Evolutionary conservation across 2,888 invertebrate species (phyloP), one percentile per base, ranked within the genome.

Genomic region (Hoplodrina ambigua): DNA sequence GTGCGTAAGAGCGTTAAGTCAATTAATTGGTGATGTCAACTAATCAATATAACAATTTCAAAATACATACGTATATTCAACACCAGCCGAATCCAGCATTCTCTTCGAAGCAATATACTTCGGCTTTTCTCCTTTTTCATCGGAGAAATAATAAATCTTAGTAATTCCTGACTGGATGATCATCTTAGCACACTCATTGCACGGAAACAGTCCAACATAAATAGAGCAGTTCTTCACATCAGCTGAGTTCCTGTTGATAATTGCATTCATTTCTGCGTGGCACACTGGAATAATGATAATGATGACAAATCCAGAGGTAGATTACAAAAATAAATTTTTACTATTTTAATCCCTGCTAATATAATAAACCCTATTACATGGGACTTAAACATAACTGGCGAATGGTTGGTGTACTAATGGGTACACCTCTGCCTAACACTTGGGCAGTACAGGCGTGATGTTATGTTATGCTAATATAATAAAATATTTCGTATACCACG

Each of bases 191-290:
- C 99, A 99, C 92, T 99, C 99, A 89, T 99, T 99, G 92, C 99
- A 99, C 0, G 99, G 99, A 91, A 99, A 99, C 20, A 99, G 93
- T 0, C 97, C 98, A 0, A 99, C 98, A 89, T 99, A 99, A 0
- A 99, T 97, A 0, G 97, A 97, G 87, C 99, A 98, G 78, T 97
- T 97, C 82, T 97, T 97, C 0, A 99, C 96, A 93, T 98, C 97
- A 0, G 97, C 96, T 0, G 97, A 96, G 90, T 98, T 99, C 91
- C 98, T 98, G 91, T 99, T 99, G 19, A 99, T 88, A 80, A 99
- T 98, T 0, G 99, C 99, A 95, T 99, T 99, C 95, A 99, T 97
- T 96, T 99, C 99, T 4, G 99, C 99, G 94, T 99, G 99, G 80
- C 99, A 99, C 0, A 99, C 99, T 98, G 93, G 19, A 76, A 76